These are phyloP conservation scores for Takifugu rubripes DNA, from an alignment of 2,797 vertebrate genomes.

Conservation along the genomic window DNA sequence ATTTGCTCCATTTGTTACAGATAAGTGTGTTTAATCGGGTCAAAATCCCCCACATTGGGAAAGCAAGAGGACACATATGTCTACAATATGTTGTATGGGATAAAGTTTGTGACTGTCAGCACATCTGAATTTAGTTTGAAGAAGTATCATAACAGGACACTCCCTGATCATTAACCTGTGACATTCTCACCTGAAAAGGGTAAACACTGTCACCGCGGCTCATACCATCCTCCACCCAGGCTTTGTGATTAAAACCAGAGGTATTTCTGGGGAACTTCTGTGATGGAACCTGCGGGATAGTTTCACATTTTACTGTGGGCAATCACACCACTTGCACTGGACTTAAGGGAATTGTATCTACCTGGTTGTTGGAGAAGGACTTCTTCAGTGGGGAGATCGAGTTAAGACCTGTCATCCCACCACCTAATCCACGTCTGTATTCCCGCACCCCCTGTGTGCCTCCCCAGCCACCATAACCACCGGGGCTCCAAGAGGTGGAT, in stretches of 20 bases:
- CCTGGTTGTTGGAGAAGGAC: constrained; percentile 96
- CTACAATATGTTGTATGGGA: not conserved
- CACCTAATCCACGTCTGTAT: constrained; percentile 90
- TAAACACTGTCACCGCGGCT: constrained; percentile 93
- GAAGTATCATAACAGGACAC: not conserved
- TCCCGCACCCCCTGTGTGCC: constrained; percentile 92
- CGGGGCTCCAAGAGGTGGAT: constrained; percentile 93
- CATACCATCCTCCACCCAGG: constrained; percentile 96
- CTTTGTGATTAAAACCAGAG: constrained; percentile 93
- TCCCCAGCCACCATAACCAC: constrained; percentile 93
- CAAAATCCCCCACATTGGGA: constrained; percentile 16
- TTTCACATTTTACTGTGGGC: not conserved
- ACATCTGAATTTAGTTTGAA: not conserved
- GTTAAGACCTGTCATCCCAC: constrained; percentile 91
- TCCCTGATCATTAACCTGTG: not conserved
- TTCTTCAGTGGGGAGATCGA: constrained; percentile 98
- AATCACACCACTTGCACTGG: not conserved
- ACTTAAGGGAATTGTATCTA: constrained; percentile 38
- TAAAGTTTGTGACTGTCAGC: not conserved
- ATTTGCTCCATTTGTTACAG: constrained; percentile 49
- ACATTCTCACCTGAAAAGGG: constrained; percentile 90
- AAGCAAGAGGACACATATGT: not conserved
- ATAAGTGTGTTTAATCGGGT: constrained; percentile 30
- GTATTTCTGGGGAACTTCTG: constrained; percentile 97
- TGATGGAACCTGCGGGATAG: constrained; percentile 80